phyloP scores from a whole-genome alignment of 2,113 vertebrate species.

The Ancistrus triradiatus region DNA sequence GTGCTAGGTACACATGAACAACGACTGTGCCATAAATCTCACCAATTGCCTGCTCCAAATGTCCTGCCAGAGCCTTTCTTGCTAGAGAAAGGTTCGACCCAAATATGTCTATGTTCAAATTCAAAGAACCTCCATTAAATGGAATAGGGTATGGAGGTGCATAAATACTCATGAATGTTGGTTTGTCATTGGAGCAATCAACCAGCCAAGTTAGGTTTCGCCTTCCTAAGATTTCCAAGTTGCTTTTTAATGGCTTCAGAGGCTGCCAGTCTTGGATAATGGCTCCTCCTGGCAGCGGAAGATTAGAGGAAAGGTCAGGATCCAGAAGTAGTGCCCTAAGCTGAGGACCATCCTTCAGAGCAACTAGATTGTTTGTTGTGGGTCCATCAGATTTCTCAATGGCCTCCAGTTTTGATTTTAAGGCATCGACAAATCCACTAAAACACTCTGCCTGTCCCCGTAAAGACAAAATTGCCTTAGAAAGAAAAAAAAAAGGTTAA shows the following conservation, averaged over 20 bases:
- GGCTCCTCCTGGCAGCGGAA: slow-evolving; percentile 40
- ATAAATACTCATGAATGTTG: slow-evolving; percentile 44
- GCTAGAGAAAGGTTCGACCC: slow-evolving; percentile 34
- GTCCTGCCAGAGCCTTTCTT: slow-evolving; percentile 28
- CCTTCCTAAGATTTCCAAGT: slow-evolving; percentile 44
- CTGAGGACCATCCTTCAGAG: slow-evolving; percentile 24
- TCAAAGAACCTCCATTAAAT: slow-evolving; percentile 39
- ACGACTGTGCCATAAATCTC: slow-evolving; percentile 15
- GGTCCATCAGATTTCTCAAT: slow-evolving; percentile 1
- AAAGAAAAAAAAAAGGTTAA: neutral
- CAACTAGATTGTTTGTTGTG: neutral
- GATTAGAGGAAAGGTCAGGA: slow-evolving; percentile 32
- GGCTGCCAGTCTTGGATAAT: slow-evolving; percentile 52
- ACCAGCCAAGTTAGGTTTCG: slow-evolving; percentile 46
- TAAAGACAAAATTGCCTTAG: slow-evolving; percentile 39
- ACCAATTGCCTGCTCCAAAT: slow-evolving; percentile 36
- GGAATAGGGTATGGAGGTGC: slow-evolving; percentile 47
- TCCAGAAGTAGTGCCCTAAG: slow-evolving; percentile 43
- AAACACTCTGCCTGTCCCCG: slow-evolving; percentile 28
- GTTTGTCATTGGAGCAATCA: slow-evolving; percentile 22
- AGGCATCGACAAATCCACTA: slow-evolving; percentile 32
- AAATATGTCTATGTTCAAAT: slow-evolving; percentile 48
- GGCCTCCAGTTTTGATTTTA: slow-evolving; percentile 38
- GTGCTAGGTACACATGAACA: slow-evolving; percentile 40
- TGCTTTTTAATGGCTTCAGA: slow-evolving; percentile 42